These are phyloP conservation scores for Oreochromis spilurus DNA, from an alignment of 2,113 vertebrate genomes.

Conservation along the genomic window DNA sequence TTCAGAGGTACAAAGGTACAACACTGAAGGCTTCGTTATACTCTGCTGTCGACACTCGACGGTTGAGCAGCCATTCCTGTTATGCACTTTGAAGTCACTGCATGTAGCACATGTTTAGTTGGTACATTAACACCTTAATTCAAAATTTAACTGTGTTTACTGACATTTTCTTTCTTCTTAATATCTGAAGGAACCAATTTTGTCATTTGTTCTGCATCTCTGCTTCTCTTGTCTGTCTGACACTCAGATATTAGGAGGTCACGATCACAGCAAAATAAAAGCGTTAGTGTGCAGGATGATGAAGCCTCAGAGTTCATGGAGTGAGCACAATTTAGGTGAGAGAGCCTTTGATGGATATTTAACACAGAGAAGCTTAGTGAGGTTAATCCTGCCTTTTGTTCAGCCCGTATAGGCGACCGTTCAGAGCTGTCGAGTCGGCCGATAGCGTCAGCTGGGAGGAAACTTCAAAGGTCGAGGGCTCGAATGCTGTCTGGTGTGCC, in stretches of 20 bases:
- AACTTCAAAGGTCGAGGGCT: constrained; percentile 31
- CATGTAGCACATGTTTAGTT: background rate
- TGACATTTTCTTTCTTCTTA: background rate
- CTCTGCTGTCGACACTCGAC: background rate
- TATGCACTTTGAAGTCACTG: background rate
- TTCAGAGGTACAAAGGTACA: background rate
- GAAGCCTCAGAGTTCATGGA: background rate
- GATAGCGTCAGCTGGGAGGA: background rate
- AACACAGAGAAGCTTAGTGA: background rate
- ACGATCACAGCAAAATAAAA: background rate
- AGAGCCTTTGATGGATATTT: constrained; percentile 46
- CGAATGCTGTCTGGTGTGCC: background rate
- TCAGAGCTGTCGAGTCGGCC: constrained; percentile 6
- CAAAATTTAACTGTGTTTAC: background rate
- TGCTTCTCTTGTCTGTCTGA: background rate
- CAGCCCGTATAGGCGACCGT: background rate
- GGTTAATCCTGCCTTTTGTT: constrained; percentile 50
- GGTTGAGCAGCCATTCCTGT: background rate
- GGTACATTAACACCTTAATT: background rate
- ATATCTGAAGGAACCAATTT: background rate
- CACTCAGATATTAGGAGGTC: background rate
- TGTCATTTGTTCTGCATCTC: background rate
- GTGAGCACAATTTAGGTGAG: background rate
- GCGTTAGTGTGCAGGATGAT: background rate
- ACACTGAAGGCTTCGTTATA: background rate